Evolutionary conservation across 2,888 invertebrate species (phyloP).

Genomic region (Andrena bucephala): DNA sequence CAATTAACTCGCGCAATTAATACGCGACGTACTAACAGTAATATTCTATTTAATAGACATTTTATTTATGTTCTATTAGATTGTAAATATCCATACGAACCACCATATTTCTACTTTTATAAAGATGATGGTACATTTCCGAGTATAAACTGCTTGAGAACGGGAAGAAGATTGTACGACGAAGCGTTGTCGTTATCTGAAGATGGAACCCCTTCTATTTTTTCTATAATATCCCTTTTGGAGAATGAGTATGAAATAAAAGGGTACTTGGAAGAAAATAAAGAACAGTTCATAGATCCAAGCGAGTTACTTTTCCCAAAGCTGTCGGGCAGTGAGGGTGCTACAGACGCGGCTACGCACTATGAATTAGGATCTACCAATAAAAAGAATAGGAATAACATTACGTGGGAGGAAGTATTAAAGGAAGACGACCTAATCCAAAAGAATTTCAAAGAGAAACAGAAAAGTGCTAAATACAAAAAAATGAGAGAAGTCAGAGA

Average conservation of each 20-base stretch:
- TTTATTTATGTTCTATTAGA: constrained; percentile 71
- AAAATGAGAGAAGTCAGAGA: constrained; percentile 88
- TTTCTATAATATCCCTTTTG: constrained; percentile 90
- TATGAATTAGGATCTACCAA: constrained; percentile 88
- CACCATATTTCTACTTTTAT: constrained; percentile 89
- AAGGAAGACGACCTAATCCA: constrained; percentile 89
- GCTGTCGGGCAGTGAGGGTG: constrained; percentile 73
- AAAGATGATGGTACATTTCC: constrained; percentile 87
- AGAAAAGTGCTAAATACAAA: constrained; percentile 88
- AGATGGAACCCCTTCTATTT: constrained; percentile 91
- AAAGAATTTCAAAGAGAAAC: constrained; percentile 88
- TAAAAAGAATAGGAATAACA: constrained; percentile 85
- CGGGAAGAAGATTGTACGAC: constrained; percentile 89
- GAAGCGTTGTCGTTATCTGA: constrained; percentile 89
- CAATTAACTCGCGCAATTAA: constrained; percentile 28
- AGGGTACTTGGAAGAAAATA: constrained; percentile 87
- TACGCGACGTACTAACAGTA: background rate
- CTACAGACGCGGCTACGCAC: constrained; percentile 87
- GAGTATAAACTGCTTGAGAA: constrained; percentile 88
- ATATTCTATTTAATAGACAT: constrained; percentile 2
- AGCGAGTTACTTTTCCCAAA: constrained; percentile 84
- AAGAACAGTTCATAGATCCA: constrained; percentile 88
- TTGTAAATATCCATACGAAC: constrained; percentile 90
- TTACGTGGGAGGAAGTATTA: constrained; percentile 85
- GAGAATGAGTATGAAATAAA: constrained; percentile 90